Conservation (phyloP, 2,797 vertebrate species). For the Brachymystax lenok region DNA sequence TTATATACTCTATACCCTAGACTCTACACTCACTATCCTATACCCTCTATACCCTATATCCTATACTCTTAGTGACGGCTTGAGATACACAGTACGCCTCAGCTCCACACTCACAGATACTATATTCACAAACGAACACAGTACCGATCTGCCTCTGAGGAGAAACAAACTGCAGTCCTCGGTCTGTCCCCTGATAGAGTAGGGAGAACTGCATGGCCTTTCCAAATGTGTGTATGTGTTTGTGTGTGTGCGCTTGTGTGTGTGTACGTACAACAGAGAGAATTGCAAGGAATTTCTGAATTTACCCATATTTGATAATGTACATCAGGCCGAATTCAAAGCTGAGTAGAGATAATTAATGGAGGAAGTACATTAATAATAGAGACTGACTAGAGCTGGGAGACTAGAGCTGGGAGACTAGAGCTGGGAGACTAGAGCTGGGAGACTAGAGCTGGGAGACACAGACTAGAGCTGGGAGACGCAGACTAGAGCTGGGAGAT, state of each 20-base stretch:
- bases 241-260: too few species aligned
- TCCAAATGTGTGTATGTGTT: too few species aligned
- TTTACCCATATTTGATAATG: slow-evolving; percentile 38
- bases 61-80: slow-evolving; percentile 43
- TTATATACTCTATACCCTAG: too few species aligned
- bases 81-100: slow-evolving; percentile 42
- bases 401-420: too few species aligned
- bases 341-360: slow-evolving; percentile 41
- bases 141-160: background rate
- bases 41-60: too few species aligned
- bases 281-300: slow-evolving; percentile 12
- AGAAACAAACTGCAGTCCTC: slow-evolving; percentile 32
- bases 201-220: background rate
- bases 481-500: slow-evolving; percentile 35
- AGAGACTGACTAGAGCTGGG: slow-evolving; percentile 10
- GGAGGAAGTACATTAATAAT: slow-evolving; percentile 50
- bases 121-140: slow-evolving; percentile 37
- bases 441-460: too few species aligned
- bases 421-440: too few species aligned
- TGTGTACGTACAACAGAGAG: too few species aligned
- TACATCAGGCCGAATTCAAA: slow-evolving; percentile 47
- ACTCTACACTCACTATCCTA: too few species aligned
- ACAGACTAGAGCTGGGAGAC: too few species aligned
- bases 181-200: slow-evolving; percentile 2
- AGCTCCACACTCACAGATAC: slow-evolving; percentile 32